A percentile compares a stretch with the other conserved stretches of the same genome.
phyloP scores from a whole-genome alignment of 2,888 invertebrate species.

The Endotricha flammealis region DNA sequence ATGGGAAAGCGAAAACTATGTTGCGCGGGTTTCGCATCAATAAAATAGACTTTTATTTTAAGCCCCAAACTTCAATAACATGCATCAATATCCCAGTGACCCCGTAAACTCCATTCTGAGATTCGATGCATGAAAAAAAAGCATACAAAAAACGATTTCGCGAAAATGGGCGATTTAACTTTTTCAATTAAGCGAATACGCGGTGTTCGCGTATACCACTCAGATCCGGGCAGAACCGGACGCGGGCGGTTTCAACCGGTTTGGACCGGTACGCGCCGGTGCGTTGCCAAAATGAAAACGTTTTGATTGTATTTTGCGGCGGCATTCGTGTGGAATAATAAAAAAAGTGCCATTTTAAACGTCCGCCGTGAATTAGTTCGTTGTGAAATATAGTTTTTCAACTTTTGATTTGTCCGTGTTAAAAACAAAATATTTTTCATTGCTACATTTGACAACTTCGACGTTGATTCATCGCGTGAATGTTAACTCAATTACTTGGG shows the following conservation, averaged over 20 bases:
- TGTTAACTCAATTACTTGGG: no score
- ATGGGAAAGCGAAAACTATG: no score
- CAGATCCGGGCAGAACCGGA: slow-evolving; percentile 25
- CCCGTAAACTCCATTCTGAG: slow-evolving; percentile 11
- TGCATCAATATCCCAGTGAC: not conserved
- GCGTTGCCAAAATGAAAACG: slow-evolving; percentile 52
- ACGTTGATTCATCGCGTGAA: no score
- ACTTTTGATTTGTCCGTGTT: not conserved
- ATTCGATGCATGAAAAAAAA: slow-evolving; percentile 29
- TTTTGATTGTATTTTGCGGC: slow-evolving; percentile 44
- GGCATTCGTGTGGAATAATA: slow-evolving; percentile 34
- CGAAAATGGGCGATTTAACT: slow-evolving; percentile 68
- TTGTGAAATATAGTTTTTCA: slow-evolving; percentile 2
- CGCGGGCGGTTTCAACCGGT: slow-evolving; percentile 28
- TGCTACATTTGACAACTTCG: no score
- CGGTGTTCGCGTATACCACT: slow-evolving; percentile 38
- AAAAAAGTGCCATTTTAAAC: slow-evolving; percentile 17
- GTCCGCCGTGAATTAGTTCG: slow-evolving; percentile 9
- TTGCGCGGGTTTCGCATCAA: no score
- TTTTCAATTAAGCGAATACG: slow-evolving; percentile 62
- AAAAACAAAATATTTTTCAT: no score
- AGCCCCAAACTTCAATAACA: no score
- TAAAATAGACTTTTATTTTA: no score
- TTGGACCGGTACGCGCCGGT: slow-evolving; percentile 29
- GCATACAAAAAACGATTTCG: slow-evolving; percentile 40